A percentile compares a stretch with the other conserved stretches of the same genome.
These are phyloP conservation scores for Orchesella flavescens DNA, from an alignment of 2,888 invertebrate genomes.

Conservation along the genomic window DNA sequence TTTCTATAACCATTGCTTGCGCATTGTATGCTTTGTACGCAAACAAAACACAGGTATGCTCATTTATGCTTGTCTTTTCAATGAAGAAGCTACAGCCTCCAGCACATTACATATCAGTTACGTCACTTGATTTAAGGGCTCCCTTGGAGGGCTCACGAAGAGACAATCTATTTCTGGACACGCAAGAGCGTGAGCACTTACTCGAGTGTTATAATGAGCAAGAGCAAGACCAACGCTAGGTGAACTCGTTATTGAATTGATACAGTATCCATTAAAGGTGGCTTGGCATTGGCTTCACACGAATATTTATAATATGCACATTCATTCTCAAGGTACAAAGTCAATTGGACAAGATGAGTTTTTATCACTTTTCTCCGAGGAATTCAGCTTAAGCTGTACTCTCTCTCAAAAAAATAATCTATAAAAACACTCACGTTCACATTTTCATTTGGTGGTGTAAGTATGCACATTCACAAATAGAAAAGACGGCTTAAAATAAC, in stretches of 20 bases:
- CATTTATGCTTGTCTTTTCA: background rate
- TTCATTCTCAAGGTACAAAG: too few species aligned
- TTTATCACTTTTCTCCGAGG: background rate
- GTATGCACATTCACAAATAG: too few species aligned
- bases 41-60: background rate
- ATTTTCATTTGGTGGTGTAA: slow-evolving; percentile 38
- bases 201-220: background rate
- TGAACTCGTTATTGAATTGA: slow-evolving; percentile 35
- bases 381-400: background rate
- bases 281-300: background rate
- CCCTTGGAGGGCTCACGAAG: slow-evolving; percentile 60
- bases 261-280: background rate
- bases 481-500: slow-evolving; percentile 58
- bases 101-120: slow-evolving; percentile 40
- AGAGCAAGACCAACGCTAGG: background rate
- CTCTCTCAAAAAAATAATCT: slow-evolving; percentile 35
- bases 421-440: slow-evolving; percentile 54
- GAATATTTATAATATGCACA: background rate
- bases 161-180: slow-evolving; percentile 28
- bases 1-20: slow-evolving; percentile 24
- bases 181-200: background rate
- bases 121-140: slow-evolving; percentile 41
- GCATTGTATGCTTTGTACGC: background rate
- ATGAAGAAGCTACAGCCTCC: background rate
- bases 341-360: background rate